Percentiles rank a stretch among this genome's conserved stretches.
Conservation (phyloP, 2,113 vertebrate genomes). For the Halcyon malimbica region DNA sequence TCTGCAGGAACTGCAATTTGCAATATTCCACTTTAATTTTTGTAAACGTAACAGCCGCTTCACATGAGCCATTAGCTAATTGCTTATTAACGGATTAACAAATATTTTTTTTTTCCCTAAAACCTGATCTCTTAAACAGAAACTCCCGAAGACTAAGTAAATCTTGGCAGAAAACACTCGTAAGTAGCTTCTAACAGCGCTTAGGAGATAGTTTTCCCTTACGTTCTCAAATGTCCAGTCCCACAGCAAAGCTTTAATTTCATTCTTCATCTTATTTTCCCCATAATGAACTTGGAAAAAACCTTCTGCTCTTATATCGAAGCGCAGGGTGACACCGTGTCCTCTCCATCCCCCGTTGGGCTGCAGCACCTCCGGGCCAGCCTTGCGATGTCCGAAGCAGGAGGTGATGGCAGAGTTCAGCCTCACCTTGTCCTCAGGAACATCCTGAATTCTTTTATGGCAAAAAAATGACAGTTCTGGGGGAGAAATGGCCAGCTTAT, state of each 20-base stretch:
- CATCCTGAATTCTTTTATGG: neutral
- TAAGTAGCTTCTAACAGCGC: neutral
- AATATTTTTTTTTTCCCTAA: neutral
- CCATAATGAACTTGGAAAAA: constrained; percentile 12
- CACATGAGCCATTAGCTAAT: neutral
- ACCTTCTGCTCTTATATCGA: neutral
- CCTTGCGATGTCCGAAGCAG: accelerated
- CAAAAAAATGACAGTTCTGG: neutral
- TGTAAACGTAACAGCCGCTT: neutral
- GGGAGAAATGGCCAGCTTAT: neutral
- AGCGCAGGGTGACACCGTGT: accelerated
- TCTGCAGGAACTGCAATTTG: neutral
- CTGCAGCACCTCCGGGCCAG: neutral
- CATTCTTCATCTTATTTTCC: constrained; percentile 1
- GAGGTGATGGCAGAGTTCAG: neutral
- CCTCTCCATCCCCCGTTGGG: neutral
- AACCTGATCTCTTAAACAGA: neutral
- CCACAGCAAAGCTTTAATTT: constrained; percentile 58
- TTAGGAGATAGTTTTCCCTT: constrained; percentile 25
- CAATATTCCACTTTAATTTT: neutral
- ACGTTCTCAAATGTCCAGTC: constrained; percentile 15
- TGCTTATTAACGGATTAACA: constrained; percentile 4
- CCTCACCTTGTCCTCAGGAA: neutral
- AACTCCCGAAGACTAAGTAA: neutral
- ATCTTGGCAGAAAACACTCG: neutral